Percentiles rank a stretch among this genome's conserved stretches.
Evolutionary conservation across 2,797 vertebrate species (phyloP).

Genomic region (Varecia variegata): DNA sequence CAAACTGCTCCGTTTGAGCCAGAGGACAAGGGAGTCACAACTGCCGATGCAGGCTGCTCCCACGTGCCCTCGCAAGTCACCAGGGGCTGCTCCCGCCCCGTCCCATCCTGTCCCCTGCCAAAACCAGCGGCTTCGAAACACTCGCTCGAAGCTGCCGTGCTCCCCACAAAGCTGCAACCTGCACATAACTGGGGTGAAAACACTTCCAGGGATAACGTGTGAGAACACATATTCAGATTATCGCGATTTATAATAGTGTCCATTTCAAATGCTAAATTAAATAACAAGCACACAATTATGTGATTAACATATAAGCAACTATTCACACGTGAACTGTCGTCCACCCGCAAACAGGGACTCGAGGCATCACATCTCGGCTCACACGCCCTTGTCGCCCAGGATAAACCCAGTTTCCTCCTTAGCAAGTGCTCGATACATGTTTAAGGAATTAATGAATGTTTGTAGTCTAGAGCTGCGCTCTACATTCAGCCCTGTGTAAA

Average conservation of each 20-base stretch:
- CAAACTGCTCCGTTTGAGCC: neutral
- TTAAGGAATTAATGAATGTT: conserved; percentile 38
- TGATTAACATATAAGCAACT: neutral
- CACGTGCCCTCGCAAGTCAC: conserved; percentile 54
- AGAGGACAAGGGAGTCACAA: neutral
- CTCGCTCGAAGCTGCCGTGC: neutral
- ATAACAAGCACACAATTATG: conserved; percentile 48
- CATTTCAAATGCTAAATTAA: conserved; percentile 30
- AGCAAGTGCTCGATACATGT: neutral
- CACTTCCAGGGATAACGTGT: conserved; percentile 36
- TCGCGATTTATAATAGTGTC: conserved; percentile 38
- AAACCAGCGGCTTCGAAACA: conserved; percentile 43
- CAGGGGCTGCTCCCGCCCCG: neutral
- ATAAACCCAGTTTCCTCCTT: conserved; percentile 11
- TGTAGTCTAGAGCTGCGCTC: conserved; percentile 14
- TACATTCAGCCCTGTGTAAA: conserved; percentile 47
- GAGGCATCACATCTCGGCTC: neutral
- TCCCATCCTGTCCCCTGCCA: neutral
- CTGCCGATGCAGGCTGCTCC: neutral
- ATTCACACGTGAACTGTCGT: neutral
- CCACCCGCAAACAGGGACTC: neutral
- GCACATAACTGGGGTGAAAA: conserved; percentile 57
- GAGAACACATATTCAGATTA: conserved; percentile 63
- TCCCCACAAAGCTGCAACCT: conserved; percentile 18
- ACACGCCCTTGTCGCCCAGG: neutral